Conservation (phyloP, 1,140 invertebrate genomes). For the Drosophila gunungcola region DNA sequence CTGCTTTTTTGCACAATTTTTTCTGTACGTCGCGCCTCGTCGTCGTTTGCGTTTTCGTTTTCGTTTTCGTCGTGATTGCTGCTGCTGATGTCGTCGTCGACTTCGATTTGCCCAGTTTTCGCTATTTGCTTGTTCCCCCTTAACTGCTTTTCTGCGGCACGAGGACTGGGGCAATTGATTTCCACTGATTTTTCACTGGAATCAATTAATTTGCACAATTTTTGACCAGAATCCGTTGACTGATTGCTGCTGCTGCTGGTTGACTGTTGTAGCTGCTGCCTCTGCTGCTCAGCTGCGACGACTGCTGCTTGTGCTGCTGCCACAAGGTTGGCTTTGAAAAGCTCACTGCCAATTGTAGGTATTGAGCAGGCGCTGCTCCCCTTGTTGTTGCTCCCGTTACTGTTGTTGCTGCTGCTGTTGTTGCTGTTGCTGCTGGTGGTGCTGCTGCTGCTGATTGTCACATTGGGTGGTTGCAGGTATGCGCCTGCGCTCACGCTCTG, state of each 20-base stretch:
- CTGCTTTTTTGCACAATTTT: constrained; percentile 69
- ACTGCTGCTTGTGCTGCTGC: constrained; percentile 55
- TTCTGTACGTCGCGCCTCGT: constrained; percentile 71
- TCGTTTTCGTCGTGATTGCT: background rate
- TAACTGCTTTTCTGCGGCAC: background rate
- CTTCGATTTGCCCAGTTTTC: background rate
- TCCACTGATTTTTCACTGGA: constrained; percentile 30
- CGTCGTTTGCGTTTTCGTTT: constrained; percentile 3
- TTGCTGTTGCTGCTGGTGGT: constrained; percentile 15
- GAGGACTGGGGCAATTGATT: constrained; percentile 15
- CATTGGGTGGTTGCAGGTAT: constrained; percentile 72
- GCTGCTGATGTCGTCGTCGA: background rate
- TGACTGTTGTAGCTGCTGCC: constrained; percentile 51
- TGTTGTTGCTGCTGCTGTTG: background rate
- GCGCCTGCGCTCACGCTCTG: constrained; percentile 57
- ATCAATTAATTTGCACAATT: constrained; percentile 21
- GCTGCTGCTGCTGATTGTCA: constrained; percentile 38
- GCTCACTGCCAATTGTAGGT: constrained; percentile 70
- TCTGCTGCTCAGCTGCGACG: constrained; percentile 78
- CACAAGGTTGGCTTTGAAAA: constrained; percentile 72
- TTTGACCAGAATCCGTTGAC: constrained; percentile 39
- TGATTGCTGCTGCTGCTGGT: constrained; percentile 47
- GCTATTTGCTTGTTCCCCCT: background rate
- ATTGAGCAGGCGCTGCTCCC: constrained; percentile 75
- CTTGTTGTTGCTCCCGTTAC: constrained; percentile 2